phyloP scores from a whole-genome alignment of 64 coral and sea anemone genomes.

The Pocillopora damicornis region DNA sequence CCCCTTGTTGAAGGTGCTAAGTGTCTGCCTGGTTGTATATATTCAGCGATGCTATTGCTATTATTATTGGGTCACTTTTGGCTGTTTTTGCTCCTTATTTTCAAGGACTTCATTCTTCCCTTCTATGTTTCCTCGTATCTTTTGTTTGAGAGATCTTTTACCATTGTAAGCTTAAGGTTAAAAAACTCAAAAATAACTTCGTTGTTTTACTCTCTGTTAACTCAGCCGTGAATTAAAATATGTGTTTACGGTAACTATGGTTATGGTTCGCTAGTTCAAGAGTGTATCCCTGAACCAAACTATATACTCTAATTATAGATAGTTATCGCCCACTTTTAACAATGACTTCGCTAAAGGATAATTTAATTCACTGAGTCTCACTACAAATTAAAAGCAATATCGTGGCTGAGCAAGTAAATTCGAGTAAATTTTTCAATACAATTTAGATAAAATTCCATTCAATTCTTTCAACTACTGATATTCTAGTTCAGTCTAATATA shows the following conservation, averaged over 20 bases:
- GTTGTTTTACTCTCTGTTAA: background rate
- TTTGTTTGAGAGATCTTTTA: background rate
- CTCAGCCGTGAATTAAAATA: conserved; percentile 1
- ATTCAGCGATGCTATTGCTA: background rate
- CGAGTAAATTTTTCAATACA: no score
- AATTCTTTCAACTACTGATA: no score
- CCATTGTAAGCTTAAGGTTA: background rate
- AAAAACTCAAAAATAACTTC: background rate
- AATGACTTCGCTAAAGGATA: no score
- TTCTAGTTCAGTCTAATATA: no score
- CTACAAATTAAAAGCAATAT: no score
- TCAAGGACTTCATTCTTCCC: background rate
- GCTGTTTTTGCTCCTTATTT: background rate
- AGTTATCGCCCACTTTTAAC: no score
- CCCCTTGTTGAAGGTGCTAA: background rate
- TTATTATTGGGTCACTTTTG: background rate
- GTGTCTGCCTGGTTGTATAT: background rate
- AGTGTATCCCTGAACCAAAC: background rate
- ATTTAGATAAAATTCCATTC: no score
- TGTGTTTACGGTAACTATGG: background rate
- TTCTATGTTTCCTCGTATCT: background rate
- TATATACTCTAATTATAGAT: background rate
- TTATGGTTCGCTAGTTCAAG: background rate
- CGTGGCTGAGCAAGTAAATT: no score
- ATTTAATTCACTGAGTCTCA: no score